phyloP scores from a whole-genome alignment of 2,797 vertebrate genomes.

The Darevskia mixta region DNA sequence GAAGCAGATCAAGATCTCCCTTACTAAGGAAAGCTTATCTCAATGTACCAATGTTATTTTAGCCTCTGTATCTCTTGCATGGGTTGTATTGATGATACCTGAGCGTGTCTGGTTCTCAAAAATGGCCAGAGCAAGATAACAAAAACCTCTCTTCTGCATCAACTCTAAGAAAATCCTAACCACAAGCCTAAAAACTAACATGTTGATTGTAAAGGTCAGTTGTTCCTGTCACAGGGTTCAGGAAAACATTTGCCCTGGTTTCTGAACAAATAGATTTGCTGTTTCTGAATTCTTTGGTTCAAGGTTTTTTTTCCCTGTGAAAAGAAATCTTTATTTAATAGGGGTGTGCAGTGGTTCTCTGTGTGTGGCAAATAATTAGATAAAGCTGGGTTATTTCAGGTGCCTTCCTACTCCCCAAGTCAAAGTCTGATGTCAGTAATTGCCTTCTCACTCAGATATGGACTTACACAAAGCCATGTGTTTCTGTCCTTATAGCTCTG shows the following conservation, averaged over 20 bases:
- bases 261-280: not conserved
- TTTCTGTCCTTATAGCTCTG: no score
- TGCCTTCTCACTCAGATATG: no score
- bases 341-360: constrained; percentile 30
- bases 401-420: not conserved
- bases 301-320: constrained; percentile 15
- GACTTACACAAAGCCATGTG: no score
- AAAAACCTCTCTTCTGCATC: constrained; percentile 40
- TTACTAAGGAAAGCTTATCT: constrained; percentile 28
- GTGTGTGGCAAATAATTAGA: not conserved
- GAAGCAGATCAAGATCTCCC: not conserved
- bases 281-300: constrained; percentile 32
- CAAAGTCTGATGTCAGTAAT: not conserved
- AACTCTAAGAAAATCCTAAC: not conserved
- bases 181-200: constrained; percentile 32
- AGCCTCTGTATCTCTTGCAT: not conserved
- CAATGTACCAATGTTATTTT: constrained; percentile 22
- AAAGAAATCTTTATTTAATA: constrained; percentile 49
- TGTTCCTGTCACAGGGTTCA: not conserved
- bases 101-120: not conserved
- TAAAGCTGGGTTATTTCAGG: not conserved
- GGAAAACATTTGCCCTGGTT: constrained; percentile 53
- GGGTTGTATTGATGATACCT: not conserved
- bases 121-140: constrained; percentile 27
- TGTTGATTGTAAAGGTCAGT: not conserved